These are phyloP conservation scores for Gnathochromis pfefferi DNA, from an alignment of 2,113 vertebrate species.

Conservation along the genomic window DNA sequence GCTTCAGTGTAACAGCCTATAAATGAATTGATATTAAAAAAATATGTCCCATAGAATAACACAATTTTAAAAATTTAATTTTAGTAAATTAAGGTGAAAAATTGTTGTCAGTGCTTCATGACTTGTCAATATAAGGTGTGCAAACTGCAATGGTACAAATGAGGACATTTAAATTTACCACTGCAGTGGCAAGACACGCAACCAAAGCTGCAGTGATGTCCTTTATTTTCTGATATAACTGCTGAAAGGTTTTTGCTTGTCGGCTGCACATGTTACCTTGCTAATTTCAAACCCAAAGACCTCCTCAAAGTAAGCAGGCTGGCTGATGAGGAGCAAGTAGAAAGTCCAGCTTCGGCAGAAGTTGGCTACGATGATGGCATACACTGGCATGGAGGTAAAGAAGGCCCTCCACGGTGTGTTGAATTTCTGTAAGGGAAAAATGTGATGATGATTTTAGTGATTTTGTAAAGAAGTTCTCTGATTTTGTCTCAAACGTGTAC, in stretches of 20 bases:
- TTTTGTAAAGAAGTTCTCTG: background rate
- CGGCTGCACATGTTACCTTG: slow-evolving; percentile 68
- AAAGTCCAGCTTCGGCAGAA: slow-evolving; percentile 93
- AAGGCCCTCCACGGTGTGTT: slow-evolving; percentile 84
- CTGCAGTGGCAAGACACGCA: background rate
- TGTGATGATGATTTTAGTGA: background rate
- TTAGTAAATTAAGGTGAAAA: background rate
- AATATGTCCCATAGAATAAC: background rate
- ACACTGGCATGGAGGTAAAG: slow-evolving; percentile 90
- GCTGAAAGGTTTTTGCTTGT: background rate
- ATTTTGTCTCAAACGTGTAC: background rate
- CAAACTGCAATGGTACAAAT: background rate
- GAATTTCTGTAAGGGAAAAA: slow-evolving; percentile 75
- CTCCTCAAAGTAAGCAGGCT: slow-evolving; percentile 89
- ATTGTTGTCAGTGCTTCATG: background rate
- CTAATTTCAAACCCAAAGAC: slow-evolving; percentile 91
- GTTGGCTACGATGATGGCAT: slow-evolving; percentile 90
- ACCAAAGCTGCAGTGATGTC: background rate
- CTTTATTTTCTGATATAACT: background rate
- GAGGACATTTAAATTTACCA: background rate
- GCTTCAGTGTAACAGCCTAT: background rate
- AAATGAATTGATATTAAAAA: background rate
- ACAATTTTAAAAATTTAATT: fast-evolving
- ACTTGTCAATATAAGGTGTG: background rate
- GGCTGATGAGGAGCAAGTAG: slow-evolving; percentile 88